Evolutionary conservation across 2,797 vertebrate genomes (phyloP).

Genomic region (Chromobotia macracanthus): DNA sequence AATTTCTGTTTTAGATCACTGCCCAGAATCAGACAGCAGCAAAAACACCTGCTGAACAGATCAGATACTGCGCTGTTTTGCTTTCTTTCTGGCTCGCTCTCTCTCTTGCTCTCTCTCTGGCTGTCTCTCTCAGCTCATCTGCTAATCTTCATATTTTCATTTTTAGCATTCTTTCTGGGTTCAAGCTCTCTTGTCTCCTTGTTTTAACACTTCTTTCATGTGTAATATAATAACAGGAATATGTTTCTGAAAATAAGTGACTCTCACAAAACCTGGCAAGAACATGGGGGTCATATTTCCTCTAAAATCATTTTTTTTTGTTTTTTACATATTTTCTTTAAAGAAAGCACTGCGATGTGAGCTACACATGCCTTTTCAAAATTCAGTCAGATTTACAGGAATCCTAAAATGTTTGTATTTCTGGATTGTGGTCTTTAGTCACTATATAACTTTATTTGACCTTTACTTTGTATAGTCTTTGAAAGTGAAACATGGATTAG

Average conservation of each 20-base stretch:
- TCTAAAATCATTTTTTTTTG: too few species aligned
- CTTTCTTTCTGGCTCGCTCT: neutral
- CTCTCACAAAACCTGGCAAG: neutral
- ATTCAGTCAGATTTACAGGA: too few species aligned
- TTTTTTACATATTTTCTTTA: neutral
- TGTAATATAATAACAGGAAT: neutral
- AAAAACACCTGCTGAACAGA: conserved; percentile 31
- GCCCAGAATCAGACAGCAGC: conserved; percentile 9
- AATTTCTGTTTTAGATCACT: conserved; percentile 30
- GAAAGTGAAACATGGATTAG: neutral
- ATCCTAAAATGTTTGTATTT: too few species aligned
- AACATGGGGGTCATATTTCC: neutral
- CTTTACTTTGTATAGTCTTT: neutral
- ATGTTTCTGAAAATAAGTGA: neutral
- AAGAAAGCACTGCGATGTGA: neutral
- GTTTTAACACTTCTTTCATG: conserved; percentile 26
- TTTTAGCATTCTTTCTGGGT: neutral
- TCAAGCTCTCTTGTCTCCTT: conserved; percentile 13
- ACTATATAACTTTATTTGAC: neutral
- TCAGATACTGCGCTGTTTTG: conserved; percentile 28
- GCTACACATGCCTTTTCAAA: neutral
- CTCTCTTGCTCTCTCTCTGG: neutral
- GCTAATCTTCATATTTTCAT: neutral
- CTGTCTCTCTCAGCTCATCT: conserved; percentile 5
- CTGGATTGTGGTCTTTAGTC: neutral